Evolutionary conservation across 1,140 invertebrate species (phyloP).

Genomic region (Pachyrhynchus sulphureomaculatus): DNA sequence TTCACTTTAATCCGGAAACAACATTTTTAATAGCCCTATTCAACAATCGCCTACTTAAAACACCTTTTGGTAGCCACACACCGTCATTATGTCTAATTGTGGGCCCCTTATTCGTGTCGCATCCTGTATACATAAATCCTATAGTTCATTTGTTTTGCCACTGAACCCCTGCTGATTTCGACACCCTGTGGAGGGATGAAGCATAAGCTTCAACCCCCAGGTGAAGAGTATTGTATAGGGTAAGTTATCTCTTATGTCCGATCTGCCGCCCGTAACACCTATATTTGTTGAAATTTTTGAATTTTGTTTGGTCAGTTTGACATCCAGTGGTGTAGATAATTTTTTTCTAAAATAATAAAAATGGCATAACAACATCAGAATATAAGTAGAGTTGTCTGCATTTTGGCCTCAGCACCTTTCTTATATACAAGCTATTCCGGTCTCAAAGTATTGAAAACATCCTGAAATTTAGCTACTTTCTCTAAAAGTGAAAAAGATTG

Average conservation of each 20-base stretch:
- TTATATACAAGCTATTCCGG: too few relatives aligned
- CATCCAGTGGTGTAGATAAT: neutral
- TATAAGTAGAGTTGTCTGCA: too few relatives aligned
- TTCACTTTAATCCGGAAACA: conserved; percentile 3
- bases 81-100: conserved; percentile 15
- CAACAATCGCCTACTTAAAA: conserved; percentile 1
- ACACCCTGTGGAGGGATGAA: conserved; percentile 13
- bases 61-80: conserved; percentile 8
- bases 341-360: neutral
- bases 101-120: conserved; percentile 18
- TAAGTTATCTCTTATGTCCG: conserved; percentile 11
- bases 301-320: conserved; percentile 5
- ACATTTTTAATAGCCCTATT: neutral
- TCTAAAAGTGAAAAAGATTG: too few relatives aligned
- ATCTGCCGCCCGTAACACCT: conserved; percentile 16
- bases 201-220: conserved; percentile 18
- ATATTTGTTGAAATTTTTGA: conserved; percentile 13
- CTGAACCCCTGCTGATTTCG: neutral
- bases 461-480: too few relatives aligned
- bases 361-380: too few relatives aligned
- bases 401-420: too few relatives aligned
- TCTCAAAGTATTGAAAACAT: too few relatives aligned
- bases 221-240: conserved; percentile 6
- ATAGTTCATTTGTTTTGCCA: conserved; percentile 5
- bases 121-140: conserved; percentile 19